Base-by-base conservation (phyloP, 1,140 invertebrate genomes). In the Habropoda laboriosa region DNA sequence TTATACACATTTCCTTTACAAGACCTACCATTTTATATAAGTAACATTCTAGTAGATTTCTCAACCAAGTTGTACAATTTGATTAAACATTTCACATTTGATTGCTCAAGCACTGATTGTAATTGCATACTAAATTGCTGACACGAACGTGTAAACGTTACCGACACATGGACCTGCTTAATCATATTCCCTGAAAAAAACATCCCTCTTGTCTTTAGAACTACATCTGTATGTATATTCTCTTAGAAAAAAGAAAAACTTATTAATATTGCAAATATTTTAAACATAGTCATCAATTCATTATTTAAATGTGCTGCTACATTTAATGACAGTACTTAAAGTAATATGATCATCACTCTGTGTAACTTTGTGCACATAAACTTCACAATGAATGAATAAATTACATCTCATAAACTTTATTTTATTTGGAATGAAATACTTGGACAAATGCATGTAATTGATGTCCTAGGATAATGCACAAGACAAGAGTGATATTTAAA, bases 61-160 rank as follows among this genome's bases (percentile, higher is more conserved):
- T 61, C 57, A 27, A 67, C 40, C 76, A 45, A 74, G 61, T 61
- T 64, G 38, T 53, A 78, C 57, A 40, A 63, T 88, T 88, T 87
- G 81, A 88, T 88, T 86, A 75, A 81, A 82, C 53, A 27, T 40
- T 79, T 57, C 60, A 55, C 80, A 75, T 88, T 86, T 85, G 77
- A 81, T 83, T 86, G 79, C 64, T 55, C 47, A 67, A 82, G 76
- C 66, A 83, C 77, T 67, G 58, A 78, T 85, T 86, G 74, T 57
- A 61, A 79, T 66, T 66, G 63, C 51, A 49, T 66, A 47, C 74
- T 81, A 60, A 76, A 47, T 40, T 24, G 55, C 47, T 40, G 66
- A 71, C 75, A n/a, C 8, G 21, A 60, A 58, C 7, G 13, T 61
- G 42, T 51, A 67, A 57, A 35, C 49, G 24, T n/a, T 42, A 53